Base-by-base conservation (phyloP, 2,888 invertebrate genomes). In the Sinotaia quadrata region DNA sequence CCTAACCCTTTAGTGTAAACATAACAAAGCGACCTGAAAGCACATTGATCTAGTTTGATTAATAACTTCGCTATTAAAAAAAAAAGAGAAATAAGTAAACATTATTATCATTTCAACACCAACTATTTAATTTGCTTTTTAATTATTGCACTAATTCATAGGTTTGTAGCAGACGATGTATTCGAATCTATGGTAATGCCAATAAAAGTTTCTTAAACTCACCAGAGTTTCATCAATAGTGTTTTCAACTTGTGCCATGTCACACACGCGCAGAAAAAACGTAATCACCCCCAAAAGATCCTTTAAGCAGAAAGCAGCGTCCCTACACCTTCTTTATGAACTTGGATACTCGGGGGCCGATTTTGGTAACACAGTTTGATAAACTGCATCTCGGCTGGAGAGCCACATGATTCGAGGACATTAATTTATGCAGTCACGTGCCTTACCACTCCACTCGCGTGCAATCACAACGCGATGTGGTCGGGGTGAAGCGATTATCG, bases 341-440 rank as follows among this genome's bases (percentile, higher is more conserved):
- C 54, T 68, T 68, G 66, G 34, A 29, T 44, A 44, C 54, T 24
- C 31, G 63, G 71, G 66, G 71, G 71, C 73, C 74, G 78, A 75
- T 73, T 74, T 56, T 70, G 72, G 69, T 67, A 69, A 69, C 76
- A 69, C 77, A 72, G 74, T 74, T 76, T 77, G 77, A 81, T 79
- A 79, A 79, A 79, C 78, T 79, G 76, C 79, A 78, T 78, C 76
- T 59, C 69, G 67, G 67, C 66, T 66, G 65, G 69, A 66, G 69
- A 58, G 34, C 54, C 71, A 72, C 78, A 75, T 75, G 75, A 78
- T 78, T 77, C 77, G 78, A 79, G 74, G 72, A 78, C 78, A 82
- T 82, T 82, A 82, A 82, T 82, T 78, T 78, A 79, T 79, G 76
- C 75, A 69, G 61, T 68, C 78, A 78, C 77, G 76, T 78, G 78